Evolutionary conservation across 2,797 vertebrate genomes (phyloP).

Genomic region (Poeciliopsis paucimaculata): DNA sequence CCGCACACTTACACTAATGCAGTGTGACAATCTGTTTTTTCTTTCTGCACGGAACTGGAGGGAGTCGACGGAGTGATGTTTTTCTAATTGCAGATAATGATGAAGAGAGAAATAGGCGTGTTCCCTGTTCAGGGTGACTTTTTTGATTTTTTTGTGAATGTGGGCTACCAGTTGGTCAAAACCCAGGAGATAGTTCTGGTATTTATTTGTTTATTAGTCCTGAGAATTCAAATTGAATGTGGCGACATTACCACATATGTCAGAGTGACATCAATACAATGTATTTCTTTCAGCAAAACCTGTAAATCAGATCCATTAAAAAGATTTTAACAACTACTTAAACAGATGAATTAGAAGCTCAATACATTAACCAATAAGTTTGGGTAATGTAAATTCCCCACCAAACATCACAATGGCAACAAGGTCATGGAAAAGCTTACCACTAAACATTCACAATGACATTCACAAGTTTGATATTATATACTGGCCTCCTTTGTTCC

Average conservation of each 20-base stretch:
- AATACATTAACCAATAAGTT: conserved; percentile 28
- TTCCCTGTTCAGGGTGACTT: conserved; percentile 24
- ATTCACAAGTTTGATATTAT: conserved; percentile 49
- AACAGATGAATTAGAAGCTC: conserved; percentile 14
- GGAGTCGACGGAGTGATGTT: conserved; percentile 54
- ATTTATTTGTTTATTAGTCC: conserved; percentile 18
- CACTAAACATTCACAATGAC: conserved; percentile 47
- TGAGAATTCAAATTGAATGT: conserved; percentile 3
- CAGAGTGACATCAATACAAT: neutral
- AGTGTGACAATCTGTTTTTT: conserved; percentile 76
- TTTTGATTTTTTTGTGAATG: neutral
- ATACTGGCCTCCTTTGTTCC: conserved; percentile 46
- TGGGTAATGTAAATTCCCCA: conserved; percentile 22
- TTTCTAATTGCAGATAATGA: conserved; percentile 80
- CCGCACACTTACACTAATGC: conserved; percentile 56
- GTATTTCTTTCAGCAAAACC: conserved; percentile 7
- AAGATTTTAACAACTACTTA: conserved; percentile 6
- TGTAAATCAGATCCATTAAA: conserved; percentile 7
- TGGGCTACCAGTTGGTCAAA: neutral
- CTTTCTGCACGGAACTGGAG: conserved; percentile 50
- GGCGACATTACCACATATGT: conserved; percentile 7
- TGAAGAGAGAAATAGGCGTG: conserved; percentile 27
- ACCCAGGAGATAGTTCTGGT: conserved; percentile 13
- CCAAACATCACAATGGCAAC: conserved; percentile 31
- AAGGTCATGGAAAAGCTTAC: conserved; percentile 74